Evolutionary conservation across 1,140 invertebrate species (phyloP), one percentile per base, ranked within the genome.

Genomic region (Heliconius congener): DNA sequence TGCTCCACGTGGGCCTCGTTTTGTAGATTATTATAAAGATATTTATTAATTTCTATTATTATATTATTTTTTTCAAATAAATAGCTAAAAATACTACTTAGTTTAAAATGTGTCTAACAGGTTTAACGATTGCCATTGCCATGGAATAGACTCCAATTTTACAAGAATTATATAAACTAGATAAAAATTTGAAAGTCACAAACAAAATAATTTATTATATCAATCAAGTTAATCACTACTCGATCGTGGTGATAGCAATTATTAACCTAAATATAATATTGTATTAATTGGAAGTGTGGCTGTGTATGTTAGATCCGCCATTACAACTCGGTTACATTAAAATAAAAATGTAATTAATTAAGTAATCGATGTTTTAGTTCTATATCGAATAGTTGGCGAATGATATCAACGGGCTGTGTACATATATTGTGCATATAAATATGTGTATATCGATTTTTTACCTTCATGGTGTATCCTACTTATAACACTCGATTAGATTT

Each of bases 261-360:
- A 42, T 75, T 66, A 6, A 39, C 42, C 55, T 75, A 66, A 60
- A 75, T 75, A 71, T 78, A 78, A 42, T 46, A 19, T 74, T 66
- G 55, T 75, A 74, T 74, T 74, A 77, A 77, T 77, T 76, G 46
- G 74, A 71, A 77, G 72, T 74, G 76, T 77, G 23, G 30, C 27
- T 23, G 27, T 66, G 80, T 75, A 75, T 75, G 76, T 77, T 76
- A 77, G 80, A 60, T 78, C 72, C 73, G 74, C 76, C 57, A 78
- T 83, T 83, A 79, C 74, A 79, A 42, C 66, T 55, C 71, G 60
- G 71, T 74, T 81, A 80, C 74, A 82, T 84, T 82, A 84, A 84
- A 84, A 85, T 84, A 86, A 86, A 82, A 84, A 81, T 76, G 77
- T 83, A 84, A 85, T 86, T 87, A 87, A 87, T 86, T 87, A 83